These are phyloP conservation scores for Dryobotodes eremita DNA, from an alignment of 2,888 invertebrate genomes.

Conservation along the genomic window DNA sequence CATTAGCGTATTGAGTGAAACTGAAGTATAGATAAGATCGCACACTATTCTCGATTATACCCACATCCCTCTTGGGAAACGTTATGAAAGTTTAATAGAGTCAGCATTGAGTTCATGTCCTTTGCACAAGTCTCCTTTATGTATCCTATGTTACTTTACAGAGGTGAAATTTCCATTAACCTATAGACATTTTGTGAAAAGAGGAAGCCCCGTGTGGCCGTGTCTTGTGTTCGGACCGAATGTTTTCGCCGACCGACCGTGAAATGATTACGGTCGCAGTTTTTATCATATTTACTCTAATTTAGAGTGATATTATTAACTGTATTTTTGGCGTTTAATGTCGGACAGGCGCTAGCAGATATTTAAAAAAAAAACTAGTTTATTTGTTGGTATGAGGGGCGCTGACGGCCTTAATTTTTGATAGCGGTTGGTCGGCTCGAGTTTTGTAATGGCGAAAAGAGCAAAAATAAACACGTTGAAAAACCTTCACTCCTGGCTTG, in stretches of 20 bases:
- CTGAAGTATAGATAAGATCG: conserved; percentile 48
- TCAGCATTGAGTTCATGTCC: conserved; percentile 61
- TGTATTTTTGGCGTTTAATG: conserved; percentile 44
- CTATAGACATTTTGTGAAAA: conserved; percentile 53
- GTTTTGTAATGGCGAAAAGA: conserved; percentile 21
- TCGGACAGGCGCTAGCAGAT: conserved; percentile 8
- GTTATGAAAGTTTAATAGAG: conserved; percentile 66
- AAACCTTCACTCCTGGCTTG: neutral
- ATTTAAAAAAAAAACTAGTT: conserved; percentile 46
- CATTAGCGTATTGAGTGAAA: conserved; percentile 37
- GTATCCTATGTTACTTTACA: conserved; percentile 44
- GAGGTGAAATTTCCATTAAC: conserved; percentile 48
- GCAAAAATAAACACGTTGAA: conserved; percentile 31
- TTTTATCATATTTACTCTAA: conserved; percentile 55
- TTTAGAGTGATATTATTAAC: conserved; percentile 42
- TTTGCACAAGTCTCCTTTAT: conserved; percentile 57
- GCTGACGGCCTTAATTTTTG: conserved; percentile 31
- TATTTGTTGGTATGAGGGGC: conserved; percentile 50
- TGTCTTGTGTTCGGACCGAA: conserved; percentile 37
- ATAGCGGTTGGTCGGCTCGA: conserved; percentile 12
- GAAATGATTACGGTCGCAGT: conserved; percentile 44
- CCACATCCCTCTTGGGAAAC: conserved; percentile 59
- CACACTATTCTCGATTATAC: conserved; percentile 60
- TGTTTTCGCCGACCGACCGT: conserved; percentile 46
- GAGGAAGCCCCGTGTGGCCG: conserved; percentile 37